Base-by-base conservation (phyloP, 2,113 vertebrate genomes). In the Ceyx melanurus region DNA sequence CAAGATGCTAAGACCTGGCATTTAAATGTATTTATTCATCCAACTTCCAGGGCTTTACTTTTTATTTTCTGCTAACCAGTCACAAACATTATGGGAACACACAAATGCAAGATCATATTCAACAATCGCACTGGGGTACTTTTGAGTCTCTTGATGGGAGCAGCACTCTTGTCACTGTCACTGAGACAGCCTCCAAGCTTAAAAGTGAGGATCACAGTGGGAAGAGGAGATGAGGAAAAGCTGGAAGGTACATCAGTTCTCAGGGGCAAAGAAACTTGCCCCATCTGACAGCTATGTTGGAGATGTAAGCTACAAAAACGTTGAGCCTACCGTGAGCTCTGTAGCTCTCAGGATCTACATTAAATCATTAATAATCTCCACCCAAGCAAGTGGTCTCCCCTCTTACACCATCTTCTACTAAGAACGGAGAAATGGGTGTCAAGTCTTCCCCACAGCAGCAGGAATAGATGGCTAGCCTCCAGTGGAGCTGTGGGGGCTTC, bases 351-450 rank as follows among this genome's bases (percentile, higher is more conserved):
- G 19, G 31, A 54, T 28, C 31, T 3, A 12, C 4, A 31, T 0
- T 19, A 31, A 60, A 21, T 5, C 9, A n/a, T 15, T 48, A 76
- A 33, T 45, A 73, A 65, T 29, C 20, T 7, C 33, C 11, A 57
- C 7, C 2, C 15, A 48, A 75, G 29, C 42, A 81, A 28, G 19
- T 70, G 8, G 23, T 23, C 10, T 58, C 53, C 23, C 37, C 21
- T 33, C 8, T 50, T 25, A 6, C 3, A 13, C 3, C 0, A 2
- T 20, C 29, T 65, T 33, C 48, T n/a, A 4, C 43, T 33, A 15
- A n/a, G 37, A 31, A 37, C 5, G 20, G 19, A 48, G 42, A 51
- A 83, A 28, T 1, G 7, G 11, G 5, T 37, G 8, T 20, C 16
- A 7, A 5, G 6, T 29, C 8, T 8, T 43, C 22, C 40, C 29